Percentiles rank a stretch among this genome's conserved stretches.
Conservation (phyloP, 2,797 vertebrate genomes). For the Erethizon dorsatum region DNA sequence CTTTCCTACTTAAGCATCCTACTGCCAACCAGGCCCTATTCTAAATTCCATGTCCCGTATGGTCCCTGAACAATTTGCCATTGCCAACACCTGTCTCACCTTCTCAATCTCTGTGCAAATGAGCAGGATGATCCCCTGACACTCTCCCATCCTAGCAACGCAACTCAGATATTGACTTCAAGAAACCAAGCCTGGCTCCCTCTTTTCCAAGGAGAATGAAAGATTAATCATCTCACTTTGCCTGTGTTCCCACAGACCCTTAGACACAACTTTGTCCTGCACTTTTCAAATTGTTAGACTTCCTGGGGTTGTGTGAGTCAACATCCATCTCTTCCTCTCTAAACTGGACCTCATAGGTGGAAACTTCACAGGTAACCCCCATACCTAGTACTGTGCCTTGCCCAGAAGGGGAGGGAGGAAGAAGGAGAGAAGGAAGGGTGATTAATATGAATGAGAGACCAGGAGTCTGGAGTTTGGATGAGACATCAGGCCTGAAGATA, state of each 20-base stretch:
- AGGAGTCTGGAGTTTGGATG: neutral
- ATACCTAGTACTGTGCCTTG: neutral
- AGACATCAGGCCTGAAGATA: neutral
- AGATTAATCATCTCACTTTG: neutral
- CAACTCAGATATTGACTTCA: neutral
- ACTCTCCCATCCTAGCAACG: neutral
- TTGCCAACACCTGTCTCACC: neutral
- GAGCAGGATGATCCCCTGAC: neutral
- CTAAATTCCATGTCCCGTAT: neutral
- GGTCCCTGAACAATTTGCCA: neutral
- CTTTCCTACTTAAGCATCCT: neutral
- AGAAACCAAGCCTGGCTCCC: neutral
- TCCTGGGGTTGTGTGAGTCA: neutral
- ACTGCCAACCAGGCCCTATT: fast-evolving
- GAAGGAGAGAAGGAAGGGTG: neutral
- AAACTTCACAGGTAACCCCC: neutral
- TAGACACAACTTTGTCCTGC: neutral
- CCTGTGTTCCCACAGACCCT: neutral
- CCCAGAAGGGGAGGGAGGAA: neutral
- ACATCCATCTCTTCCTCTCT: neutral
- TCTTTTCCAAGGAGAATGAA: neutral
- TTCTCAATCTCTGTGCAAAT: neutral
- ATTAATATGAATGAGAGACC: neutral
- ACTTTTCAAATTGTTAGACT: neutral
- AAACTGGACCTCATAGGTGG: neutral